Conservation (phyloP, 2,113 vertebrate species). For the Crotalus horridus region DNA sequence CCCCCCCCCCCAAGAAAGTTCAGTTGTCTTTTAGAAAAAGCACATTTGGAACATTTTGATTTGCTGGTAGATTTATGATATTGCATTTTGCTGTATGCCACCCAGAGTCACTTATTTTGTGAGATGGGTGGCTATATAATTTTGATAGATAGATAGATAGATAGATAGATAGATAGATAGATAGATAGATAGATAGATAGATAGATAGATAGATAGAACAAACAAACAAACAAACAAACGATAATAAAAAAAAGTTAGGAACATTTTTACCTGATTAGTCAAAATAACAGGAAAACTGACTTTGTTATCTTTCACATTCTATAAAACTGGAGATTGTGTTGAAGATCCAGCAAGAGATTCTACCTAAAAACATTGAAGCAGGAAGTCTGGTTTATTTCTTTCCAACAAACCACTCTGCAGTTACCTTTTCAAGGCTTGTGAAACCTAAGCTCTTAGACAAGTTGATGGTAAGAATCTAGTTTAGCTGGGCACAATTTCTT, state of each 20-base stretch:
- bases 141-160: no score
- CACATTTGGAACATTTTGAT: no score
- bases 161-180: no score
- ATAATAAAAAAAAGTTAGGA: background rate
- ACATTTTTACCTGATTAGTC: background rate
- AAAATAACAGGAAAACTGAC: background rate
- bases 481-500: background rate
- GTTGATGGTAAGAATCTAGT: background rate
- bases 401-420: background rate
- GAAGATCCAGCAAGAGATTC: background rate
- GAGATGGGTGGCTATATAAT: no score
- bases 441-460: background rate
- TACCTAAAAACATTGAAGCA: background rate
- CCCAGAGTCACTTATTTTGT: no score
- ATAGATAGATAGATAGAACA: no score
- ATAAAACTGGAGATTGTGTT: background rate
- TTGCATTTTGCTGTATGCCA: no score
- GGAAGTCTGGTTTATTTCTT: background rate
- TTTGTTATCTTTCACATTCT: background rate
- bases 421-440: background rate
- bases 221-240: no score
- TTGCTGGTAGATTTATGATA: no score
- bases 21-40: no score
- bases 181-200: background rate
- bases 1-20: no score